Percentiles rank a stretch among this genome's conserved stretches.
These are phyloP conservation scores for Gracilinanus agilis DNA, from an alignment of 2,113 vertebrate species.

Conservation along the genomic window DNA sequence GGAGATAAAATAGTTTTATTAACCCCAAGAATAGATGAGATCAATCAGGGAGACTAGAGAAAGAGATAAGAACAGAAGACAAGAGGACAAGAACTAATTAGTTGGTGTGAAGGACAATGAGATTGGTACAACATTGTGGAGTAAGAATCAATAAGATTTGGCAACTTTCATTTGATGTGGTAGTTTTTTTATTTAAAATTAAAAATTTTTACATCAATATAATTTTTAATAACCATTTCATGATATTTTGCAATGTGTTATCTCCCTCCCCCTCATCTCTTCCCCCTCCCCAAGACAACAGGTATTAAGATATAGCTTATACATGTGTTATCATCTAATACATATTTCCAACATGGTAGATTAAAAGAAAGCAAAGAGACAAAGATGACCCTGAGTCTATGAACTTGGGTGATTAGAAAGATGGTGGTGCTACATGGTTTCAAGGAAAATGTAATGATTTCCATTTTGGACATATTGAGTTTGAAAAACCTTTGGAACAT, in stretches of 20 bases:
- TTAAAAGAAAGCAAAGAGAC: no score
- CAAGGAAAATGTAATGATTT: background rate
- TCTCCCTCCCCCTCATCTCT: no score
- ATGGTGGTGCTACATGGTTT: background rate
- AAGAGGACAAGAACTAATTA: background rate
- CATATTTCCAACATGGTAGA: no score
- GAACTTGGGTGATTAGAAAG: background rate
- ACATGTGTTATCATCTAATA: no score
- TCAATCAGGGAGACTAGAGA: background rate
- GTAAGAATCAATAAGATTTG: no score
- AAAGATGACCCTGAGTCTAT: no score
- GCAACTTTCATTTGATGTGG: background rate
- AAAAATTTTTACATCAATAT: no score
- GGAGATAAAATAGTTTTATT: background rate
- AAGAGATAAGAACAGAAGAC: background rate
- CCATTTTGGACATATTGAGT: background rate
- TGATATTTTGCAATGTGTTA: no score
- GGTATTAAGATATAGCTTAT: no score
- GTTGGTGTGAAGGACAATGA: background rate
- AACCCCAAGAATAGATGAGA: background rate
- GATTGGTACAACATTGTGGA: background rate
- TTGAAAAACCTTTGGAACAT: background rate
- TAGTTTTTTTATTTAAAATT: no score
- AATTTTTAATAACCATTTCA: no score
- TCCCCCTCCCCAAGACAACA: no score